These are phyloP conservation scores for Trypoxylus dichotomus DNA, from an alignment of 1,140 invertebrate species.

Conservation along the genomic window DNA sequence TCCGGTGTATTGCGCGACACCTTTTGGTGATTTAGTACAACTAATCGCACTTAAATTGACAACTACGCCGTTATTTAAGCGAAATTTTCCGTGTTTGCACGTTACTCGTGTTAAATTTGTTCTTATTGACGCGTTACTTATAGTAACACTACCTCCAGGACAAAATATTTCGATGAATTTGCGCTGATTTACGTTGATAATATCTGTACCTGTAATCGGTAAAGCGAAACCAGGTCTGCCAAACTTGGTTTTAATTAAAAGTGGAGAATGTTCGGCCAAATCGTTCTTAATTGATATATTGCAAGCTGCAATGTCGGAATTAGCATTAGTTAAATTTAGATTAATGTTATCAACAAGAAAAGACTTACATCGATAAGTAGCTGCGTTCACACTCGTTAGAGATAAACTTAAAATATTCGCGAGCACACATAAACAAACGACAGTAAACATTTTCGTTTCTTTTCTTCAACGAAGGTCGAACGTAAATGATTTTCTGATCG, in stretches of 20 bases:
- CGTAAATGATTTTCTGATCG: too few species aligned
- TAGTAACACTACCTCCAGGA: background rate
- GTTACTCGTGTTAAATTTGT: background rate
- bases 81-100: background rate
- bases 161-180: background rate
- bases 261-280: background rate
- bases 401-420: too few species aligned
- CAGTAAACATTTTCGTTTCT: too few species aligned
- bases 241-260: background rate
- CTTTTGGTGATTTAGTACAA: background rate
- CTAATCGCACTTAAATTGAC: background rate
- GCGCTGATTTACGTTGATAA: background rate
- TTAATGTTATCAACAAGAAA: too few species aligned
- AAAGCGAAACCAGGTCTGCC: background rate
- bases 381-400: too few species aligned
- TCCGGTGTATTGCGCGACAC: background rate
- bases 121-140: background rate
- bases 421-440: too few species aligned
- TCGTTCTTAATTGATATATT: background rate
- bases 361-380: too few species aligned
- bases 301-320: background rate
- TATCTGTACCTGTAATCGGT: background rate
- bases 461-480: too few species aligned
- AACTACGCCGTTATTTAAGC: background rate
- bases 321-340: too few species aligned